Evolutionary conservation across 64 coral and sea anemone species (phyloP), one percentile per base, ranked within the genome.

Genomic region (Pocillopora damicornis): DNA sequence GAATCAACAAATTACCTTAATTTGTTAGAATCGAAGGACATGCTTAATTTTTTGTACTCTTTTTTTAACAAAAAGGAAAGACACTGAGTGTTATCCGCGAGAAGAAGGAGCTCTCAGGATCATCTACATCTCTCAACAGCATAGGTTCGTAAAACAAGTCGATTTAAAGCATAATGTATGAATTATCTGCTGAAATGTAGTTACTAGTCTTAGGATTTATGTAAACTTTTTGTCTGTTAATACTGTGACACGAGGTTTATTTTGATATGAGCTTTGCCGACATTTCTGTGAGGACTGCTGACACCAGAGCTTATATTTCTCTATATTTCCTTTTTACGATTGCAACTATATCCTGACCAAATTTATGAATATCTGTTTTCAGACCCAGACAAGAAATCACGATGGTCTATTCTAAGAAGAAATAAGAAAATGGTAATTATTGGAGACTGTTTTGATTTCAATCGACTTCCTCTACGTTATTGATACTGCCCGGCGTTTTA

Each of bases 351-450:
- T 71, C 25, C 67, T 71, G 22, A 71, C 67, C n/a, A 2, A 63
- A 15, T 63, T 63, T 17, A 5, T 23, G 20, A 18, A 25, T 0
- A 71, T 23, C 5, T 71, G n/a, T 73, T 61, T 72, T 72, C 42
- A 85, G 94, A 97, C 82, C 91, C 94, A 35, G 94, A 97, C 77
- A 93, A 92, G 30, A 90, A 89, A 58, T 97, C 94, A 5, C 78
- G 94, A 78, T 97, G 94, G 94, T 97, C 94, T 10, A 90, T 97
- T 56, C 88, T 97, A 12, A 90, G 76, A 82, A 77, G 94, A 38
- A 97, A 97, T 88, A 97, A 97, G 45, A 97, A 97, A 76, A 58
- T 93, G 35, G 94, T 97, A 79, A 93, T 91, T 73, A 23, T 76
- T 1, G 64, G 11, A 51, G 7, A 51, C 42, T 51, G 30, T 30